Base-by-base conservation (phyloP, 1,140 invertebrate genomes). In the Pectinophora gossypiella region DNA sequence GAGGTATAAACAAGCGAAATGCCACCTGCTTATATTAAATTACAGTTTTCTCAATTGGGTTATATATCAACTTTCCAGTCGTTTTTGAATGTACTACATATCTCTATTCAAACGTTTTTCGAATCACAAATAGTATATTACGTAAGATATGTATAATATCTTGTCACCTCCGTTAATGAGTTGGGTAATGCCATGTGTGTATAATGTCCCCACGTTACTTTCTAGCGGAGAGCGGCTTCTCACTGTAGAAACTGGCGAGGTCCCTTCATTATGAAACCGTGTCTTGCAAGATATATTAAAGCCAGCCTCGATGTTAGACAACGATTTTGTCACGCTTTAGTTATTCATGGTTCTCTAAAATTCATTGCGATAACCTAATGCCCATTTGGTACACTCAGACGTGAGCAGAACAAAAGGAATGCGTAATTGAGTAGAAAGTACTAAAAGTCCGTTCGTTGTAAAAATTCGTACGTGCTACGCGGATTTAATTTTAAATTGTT, bases 181-280 rank as follows among this genome's bases (percentile, higher is more conserved):
- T 40, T 40, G 36, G 36, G 15, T 16, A 32, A 32, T 32, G n/a
- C 9, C 27, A 32, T 32, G 27, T 32, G 27, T 32, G 27, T 32
- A n/a, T 32, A 32, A 32, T 16, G 36, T 59, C 61, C 54, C 61
- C 51, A 40, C 38, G 19, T 53, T 54, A 60, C 69, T 72, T 72
- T 72, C 64, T 65, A 49, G 46, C 56, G 9, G 62, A 67, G 64
- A 67, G 57, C 40, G 43, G 54, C 61, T 69, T 69, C n/a, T 69
- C 61, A 32, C 27, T 12, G 27, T 32, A 32, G n/a, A n/a, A n/a
- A n/a, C n/a, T n/a, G 9, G 27, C 27, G n/a, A 32, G n/a, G 27
- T 32, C 27, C 27, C 27, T 32, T 32, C n/a, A 32, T 32, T 32
- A 32, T 32, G 27, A 3, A 32, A 32, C 27, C 27, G 7, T 12